These are phyloP conservation scores for Drosophila multiciliata DNA, from an alignment of 2,888 invertebrate genomes.

Conservation along the genomic window DNA sequence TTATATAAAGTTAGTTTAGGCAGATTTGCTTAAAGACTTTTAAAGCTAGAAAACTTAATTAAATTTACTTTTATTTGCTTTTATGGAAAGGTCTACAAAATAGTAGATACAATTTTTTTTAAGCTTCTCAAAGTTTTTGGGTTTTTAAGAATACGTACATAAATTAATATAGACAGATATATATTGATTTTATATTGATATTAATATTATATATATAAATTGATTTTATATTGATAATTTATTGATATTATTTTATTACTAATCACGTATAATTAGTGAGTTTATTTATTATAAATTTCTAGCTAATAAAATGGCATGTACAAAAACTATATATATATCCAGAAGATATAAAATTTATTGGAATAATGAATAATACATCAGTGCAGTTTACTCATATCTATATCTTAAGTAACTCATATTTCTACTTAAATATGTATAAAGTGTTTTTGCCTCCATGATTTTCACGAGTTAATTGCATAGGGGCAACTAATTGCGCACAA, in stretches of 20 bases:
- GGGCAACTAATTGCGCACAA: background rate
- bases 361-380: accelerated
- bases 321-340: background rate
- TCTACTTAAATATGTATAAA: background rate
- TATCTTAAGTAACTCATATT: background rate
- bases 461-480: background rate
- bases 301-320: background rate
- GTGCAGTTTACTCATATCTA: background rate
- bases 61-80: background rate
- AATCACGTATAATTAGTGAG: background rate
- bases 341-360: background rate
- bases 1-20: background rate
- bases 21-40: background rate
- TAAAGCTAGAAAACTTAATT: background rate
- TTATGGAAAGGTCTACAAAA: background rate
- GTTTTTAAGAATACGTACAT: background rate
- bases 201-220: background rate
- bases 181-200: too few relatives aligned
- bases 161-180: background rate
- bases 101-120: background rate
- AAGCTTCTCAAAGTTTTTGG: background rate
- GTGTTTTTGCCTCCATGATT: background rate
- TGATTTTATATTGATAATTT: background rate
- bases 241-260: background rate
- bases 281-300: background rate